Evolutionary conservation across 2,113 vertebrate genomes (phyloP), one percentile per base, ranked within the genome.

Genomic region (Colistium nudipinnis): DNA sequence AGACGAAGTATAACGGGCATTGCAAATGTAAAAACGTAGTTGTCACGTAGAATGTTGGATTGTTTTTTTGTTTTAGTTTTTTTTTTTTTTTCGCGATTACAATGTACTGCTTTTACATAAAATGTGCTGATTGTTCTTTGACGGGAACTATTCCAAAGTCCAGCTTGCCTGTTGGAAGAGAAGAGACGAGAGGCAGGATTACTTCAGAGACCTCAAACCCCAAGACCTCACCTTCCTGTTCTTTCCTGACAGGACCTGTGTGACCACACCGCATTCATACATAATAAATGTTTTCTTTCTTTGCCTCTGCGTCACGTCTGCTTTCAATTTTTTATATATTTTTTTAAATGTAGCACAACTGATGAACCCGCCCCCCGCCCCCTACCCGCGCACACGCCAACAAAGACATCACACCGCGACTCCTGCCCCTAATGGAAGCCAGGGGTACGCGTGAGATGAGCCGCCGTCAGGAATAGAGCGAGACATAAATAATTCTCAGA

Each of bases 271-370:
- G 84, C 81, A 82, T 83, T 90, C 88, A 90, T 92, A 87, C 90
- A 90, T 86, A 94, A 93, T 92, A 94, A 93, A 93, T 89, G 83
- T 92, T 93, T 92, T 89, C 88, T 89, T 90, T 89, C 86, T 92
- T 90, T 87, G 80, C 84, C 84, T 86, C 59, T 17, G 79, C 71
- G 47, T 85, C 55, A 24, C 67, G 84, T 62, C 64, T 78, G 65
- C 78, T 80, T 80, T 73, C 9, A 0, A 31, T 51, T 57, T 82
- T 89, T 75, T 80, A 78, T 73, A 7, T 0, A 31, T 51, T 57
- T 82, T 89, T 75, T 83, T 80, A 76, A 80, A 78, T 52, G 7
- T 20, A 52, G 56, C 45, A 62, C 55, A 41, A 41, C 68, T 25
- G 63, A 16, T 75, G 70, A 68, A 64, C 59, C 35, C 64, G 62